phyloP scores from a whole-genome alignment of 2,797 vertebrate species.

The Zalophus californianus region DNA sequence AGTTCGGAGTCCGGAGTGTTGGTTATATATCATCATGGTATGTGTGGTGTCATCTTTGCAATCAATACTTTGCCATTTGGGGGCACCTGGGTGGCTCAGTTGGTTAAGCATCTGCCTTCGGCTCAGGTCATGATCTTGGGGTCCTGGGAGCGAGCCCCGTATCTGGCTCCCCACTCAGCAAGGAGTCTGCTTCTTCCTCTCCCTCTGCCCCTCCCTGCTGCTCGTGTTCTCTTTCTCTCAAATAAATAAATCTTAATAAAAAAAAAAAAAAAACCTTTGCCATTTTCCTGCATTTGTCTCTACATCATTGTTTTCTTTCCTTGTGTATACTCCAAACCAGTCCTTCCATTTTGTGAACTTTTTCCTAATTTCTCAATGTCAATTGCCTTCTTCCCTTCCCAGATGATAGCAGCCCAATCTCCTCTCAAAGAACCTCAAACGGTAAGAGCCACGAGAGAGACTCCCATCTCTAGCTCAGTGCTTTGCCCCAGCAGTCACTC shows the following conservation, averaged over 20 bases:
- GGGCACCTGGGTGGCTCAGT: not conserved
- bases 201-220: not conserved
- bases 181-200: not conserved
- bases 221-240: not conserved
- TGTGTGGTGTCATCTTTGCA: not conserved
- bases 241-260: not conserved
- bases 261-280: not conserved
- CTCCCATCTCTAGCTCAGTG: not conserved
- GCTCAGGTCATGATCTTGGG: not conserved
- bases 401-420: not conserved
- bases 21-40: too few relatives aligned
- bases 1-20: not conserved
- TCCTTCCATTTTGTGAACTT: not conserved
- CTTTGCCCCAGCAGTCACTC: not conserved
- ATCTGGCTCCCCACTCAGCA: not conserved
- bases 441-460: not conserved
- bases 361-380: not conserved
- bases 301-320: not conserved
- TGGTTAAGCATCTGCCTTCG: not conserved
- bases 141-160: not conserved
- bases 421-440: not conserved
- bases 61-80: not conserved
- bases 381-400: not conserved
- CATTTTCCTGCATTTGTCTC: not conserved
- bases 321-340: not conserved